Base-by-base conservation (phyloP, 1,140 invertebrate species). In the Aphis craccivora region DNA sequence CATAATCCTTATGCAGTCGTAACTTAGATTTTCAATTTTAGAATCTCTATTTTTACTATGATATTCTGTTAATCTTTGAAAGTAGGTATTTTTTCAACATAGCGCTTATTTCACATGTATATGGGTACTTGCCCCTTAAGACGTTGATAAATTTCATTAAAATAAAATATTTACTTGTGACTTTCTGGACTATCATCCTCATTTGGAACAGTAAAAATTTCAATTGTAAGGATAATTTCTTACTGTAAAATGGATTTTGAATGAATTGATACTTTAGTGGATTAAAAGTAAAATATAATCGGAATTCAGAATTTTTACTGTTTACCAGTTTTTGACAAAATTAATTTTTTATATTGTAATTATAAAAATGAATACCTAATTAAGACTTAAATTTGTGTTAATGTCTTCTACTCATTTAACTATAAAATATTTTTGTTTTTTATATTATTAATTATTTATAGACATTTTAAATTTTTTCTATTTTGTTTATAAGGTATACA, bases 1-100 rank as follows among this genome's bases (percentile, higher is more conserved):
- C 90, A 40, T 81, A 76, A 91, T 91, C 53, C 55, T 76, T 43
- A 22, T 30, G 37, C 35, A 76, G 43, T 48, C 25, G 48, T 55
- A 55, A 55, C 35, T 37, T 11, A 89, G 23, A 40, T 55, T 55
- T 89, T 89, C 88, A 89, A 89, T 55, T 89, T 55, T 89, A 89
- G 88, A 89, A 89, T 55, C 35, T 3, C 51, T 89, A 89, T 89
- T 89, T 89, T 55, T 89, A 55, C 35, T 89, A 89, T 53, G 9
- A 40, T 55, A 55, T 89, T 37, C 35, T 40, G 20, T 55, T 55
- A 53, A 53, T 53, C n/a, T 35, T n/a, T 53, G 9, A 89, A 89
- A 25, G 88, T 89, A 89, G 48, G n/a, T 88, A 37, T 89, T 89
- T 55, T 88, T 53, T 89, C n/a, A 53, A 37, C 87, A 14, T 53